Evolutionary conservation across 2,797 vertebrate species (phyloP), one percentile per base, ranked within the genome.

Genomic region (Oreonectes daqikongensis): DNA sequence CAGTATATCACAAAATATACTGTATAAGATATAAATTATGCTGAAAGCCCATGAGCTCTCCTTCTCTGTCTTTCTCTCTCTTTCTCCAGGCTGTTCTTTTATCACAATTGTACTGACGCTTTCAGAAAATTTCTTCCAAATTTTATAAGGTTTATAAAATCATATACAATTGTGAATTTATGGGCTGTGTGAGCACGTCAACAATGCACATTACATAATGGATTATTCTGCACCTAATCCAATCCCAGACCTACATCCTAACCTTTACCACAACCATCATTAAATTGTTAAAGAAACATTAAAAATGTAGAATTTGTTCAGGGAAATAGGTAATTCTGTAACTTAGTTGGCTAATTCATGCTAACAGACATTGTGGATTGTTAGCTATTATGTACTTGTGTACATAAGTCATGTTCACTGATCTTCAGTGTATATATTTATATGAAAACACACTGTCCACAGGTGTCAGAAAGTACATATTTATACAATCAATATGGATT

Each of bases 401-500:
- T 26, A 17, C 26, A 30, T 30, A 60, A 9, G 28, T 35, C 18
- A 8, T 24, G 53, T 12, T 20, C 2, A 2, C 50, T 46, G 24
- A 2, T 59, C 66, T n/a, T 67, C 24, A 57, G 28, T 2, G n/a
- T n/a, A 67, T 57, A 38, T 76, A 60, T 76, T 68, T 59, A 69
- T 59, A 24, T 76, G 53, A 60, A 76, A 76, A 76, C 74, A 69
- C 11, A 17, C n/a, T 1, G 15, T 35, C 53, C 28, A 15, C 32
- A 24, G 64, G 26, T 24, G 15, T 68, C 64, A 59, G 28, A 53
- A 68, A 68, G 28, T 48, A 59, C 40, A 9, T 75, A 57, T 75
- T 68, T 75, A 75, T 57, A 68, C 64, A 48, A n/a, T 74, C 74
- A 76, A 60, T 76, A 69, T 30, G 52, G n/a, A 48, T 59, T 75